Conservation (phyloP, 2,797 vertebrate species). For the Threskiornis aethiopicus region DNA sequence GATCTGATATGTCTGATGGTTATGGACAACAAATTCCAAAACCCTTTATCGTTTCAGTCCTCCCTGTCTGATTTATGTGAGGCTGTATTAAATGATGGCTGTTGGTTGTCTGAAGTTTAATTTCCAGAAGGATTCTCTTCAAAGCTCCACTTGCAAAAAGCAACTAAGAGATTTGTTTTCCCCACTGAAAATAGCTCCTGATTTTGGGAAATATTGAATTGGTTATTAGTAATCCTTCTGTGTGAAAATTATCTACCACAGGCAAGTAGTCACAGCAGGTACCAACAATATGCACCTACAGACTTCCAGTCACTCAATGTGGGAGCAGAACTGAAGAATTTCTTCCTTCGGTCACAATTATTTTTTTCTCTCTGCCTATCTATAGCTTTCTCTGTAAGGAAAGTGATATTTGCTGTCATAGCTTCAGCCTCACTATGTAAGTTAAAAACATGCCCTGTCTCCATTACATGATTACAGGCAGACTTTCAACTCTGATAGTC, state of each 20-base stretch:
- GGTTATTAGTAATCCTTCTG: neutral
- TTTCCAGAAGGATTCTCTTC: neutral
- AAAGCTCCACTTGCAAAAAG: neutral
- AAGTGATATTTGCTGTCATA: conserved; percentile 39
- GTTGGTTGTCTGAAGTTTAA: neutral
- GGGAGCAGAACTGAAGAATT: conserved; percentile 18
- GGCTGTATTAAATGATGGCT: neutral
- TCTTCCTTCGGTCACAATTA: neutral
- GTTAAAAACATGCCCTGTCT: conserved; percentile 54
- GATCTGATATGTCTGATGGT: neutral
- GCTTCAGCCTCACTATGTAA: neutral
- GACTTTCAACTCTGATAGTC: conserved; percentile 60
- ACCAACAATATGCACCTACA: neutral
- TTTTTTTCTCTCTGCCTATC: neutral
- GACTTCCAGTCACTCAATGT: neutral
- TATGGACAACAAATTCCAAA: neutral
- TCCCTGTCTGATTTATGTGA: neutral
- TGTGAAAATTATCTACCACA: conserved; percentile 1
- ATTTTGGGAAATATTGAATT: neutral
- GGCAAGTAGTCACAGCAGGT: conserved; percentile 25
- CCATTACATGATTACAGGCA: conserved; percentile 62
- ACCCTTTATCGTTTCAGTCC: neutral
- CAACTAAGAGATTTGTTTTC: neutral
- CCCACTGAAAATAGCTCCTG: neutral
- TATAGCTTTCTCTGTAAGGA: neutral